A percentile compares a stretch with the other conserved stretches of the same genome.
Conservation (phyloP, 2,113 vertebrate species). For the Xenopus tropicalis region DNA sequence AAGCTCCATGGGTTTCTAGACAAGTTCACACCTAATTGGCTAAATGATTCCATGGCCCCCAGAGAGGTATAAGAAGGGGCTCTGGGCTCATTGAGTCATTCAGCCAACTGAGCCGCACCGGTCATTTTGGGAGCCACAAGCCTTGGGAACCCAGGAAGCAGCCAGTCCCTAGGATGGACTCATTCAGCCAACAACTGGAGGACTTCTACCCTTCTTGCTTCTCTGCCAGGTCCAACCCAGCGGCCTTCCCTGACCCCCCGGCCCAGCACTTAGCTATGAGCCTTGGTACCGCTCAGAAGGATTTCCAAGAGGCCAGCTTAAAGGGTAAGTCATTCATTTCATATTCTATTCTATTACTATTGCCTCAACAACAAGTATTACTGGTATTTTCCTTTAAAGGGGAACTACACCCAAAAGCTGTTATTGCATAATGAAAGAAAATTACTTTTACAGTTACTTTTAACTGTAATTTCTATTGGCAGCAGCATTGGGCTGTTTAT, state of each 20-base stretch:
- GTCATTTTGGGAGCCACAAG: background rate
- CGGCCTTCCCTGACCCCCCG: background rate
- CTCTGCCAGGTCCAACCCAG: background rate
- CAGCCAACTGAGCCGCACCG: too few relatives aligned
- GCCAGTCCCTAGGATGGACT: background rate
- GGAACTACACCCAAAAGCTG: too few relatives aligned
- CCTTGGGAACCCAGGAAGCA: background rate
- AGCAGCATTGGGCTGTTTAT: too few relatives aligned
- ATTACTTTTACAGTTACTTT: too few relatives aligned
- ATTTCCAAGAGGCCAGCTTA: background rate
- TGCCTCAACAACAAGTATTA: too few relatives aligned
- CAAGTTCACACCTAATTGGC: background rate
- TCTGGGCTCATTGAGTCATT: background rate
- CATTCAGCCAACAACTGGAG: background rate
- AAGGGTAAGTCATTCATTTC: background rate
- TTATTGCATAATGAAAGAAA: too few relatives aligned
- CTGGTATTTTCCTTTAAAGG: too few relatives aligned
- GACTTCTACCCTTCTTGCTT: constrained; percentile 8
- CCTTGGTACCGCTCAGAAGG: background rate
- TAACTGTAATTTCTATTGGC: too few relatives aligned
- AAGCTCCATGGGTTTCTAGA: background rate
- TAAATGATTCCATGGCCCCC: background rate
- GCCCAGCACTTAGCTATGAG: background rate
- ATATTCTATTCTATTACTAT: too few relatives aligned
- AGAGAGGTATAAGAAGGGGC: background rate